These are phyloP conservation scores for Gadopsis marmoratus DNA, from an alignment of 2,797 vertebrate genomes.

Conservation along the genomic window DNA sequence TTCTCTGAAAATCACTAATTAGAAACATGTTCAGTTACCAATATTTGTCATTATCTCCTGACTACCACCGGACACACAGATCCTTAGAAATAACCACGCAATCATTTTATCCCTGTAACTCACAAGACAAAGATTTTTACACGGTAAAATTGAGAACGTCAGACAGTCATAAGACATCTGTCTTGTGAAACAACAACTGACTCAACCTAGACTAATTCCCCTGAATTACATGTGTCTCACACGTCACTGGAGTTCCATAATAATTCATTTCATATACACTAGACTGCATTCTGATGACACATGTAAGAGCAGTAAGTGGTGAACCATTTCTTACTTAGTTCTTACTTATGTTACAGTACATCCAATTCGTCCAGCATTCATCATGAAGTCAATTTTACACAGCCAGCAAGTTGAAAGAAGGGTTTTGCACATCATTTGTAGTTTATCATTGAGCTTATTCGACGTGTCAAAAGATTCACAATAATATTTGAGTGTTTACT, in stretches of 20 bases:
- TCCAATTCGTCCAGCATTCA: not conserved
- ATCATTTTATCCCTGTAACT: not conserved
- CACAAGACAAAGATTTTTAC: not conserved
- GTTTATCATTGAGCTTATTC: not conserved
- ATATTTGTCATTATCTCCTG: conserved; percentile 3
- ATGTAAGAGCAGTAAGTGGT: conserved; percentile 1
- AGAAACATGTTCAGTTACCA: conserved; percentile 13
- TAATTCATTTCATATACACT: not conserved
- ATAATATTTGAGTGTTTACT: not conserved
- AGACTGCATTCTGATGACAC: not conserved
- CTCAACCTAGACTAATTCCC: not conserved
- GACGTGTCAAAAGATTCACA: not conserved
- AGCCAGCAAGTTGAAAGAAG: not conserved
- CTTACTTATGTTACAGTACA: not conserved
- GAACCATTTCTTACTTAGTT: not conserved
- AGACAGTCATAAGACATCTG: not conserved
- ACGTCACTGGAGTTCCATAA: not conserved
- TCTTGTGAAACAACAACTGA: not conserved
- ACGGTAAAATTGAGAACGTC: not conserved
- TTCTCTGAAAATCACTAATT: conserved; percentile 11
- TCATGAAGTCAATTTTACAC: not conserved
- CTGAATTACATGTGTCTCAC: not conserved
- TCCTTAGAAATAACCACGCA: not conserved
- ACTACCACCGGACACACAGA: not conserved
- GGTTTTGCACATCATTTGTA: conserved; percentile 2